These are phyloP conservation scores for Cyprichromis sp. DNA, from an alignment of 2,113 vertebrate species.

Conservation along the genomic window DNA sequence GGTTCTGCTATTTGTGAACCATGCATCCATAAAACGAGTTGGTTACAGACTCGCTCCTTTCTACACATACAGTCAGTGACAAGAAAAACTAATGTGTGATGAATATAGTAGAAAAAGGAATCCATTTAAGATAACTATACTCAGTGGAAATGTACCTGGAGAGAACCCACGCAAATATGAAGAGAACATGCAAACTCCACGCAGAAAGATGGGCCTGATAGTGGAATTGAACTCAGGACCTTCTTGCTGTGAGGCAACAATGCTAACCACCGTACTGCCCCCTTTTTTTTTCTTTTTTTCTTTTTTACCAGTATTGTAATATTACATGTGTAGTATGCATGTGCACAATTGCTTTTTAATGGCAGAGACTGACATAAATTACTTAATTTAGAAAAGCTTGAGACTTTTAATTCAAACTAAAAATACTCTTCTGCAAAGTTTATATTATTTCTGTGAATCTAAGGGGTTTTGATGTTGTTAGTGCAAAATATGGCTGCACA, in stretches of 20 bases:
- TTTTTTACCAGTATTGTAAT: background rate
- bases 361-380: background rate
- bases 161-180: background rate
- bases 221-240: background rate
- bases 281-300: accelerated
- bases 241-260: background rate
- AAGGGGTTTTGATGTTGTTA: background rate
- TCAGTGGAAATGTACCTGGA: background rate
- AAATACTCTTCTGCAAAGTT: background rate
- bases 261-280: background rate
- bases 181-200: background rate
- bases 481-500: background rate
- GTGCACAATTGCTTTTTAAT: background rate
- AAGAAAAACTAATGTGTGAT: background rate
- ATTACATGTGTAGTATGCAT: background rate
- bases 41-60: background rate
- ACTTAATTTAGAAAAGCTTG: background rate
- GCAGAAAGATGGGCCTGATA: background rate
- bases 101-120: background rate
- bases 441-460: background rate
- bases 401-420: background rate
- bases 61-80: background rate
- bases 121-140: background rate
- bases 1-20: conserved; percentile 5
- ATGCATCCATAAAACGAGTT: conserved; percentile 4